Base-by-base conservation (phyloP, 2,888 invertebrate species). In the Therioaphis trifolii region DNA sequence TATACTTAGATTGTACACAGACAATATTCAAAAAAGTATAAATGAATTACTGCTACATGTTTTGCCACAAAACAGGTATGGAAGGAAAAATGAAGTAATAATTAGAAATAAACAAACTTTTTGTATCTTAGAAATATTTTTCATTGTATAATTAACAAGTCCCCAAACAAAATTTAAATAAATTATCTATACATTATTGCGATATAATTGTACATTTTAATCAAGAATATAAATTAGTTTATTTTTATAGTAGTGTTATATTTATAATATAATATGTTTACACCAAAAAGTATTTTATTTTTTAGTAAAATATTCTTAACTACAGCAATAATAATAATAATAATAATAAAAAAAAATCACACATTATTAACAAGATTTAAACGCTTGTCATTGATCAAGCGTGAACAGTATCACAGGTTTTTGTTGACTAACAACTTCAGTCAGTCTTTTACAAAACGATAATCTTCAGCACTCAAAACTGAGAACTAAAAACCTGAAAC, bases 341-440 rank as follows among this genome's bases (percentile, higher is more conserved):
- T n/a, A n/a, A n/a, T n/a, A n/a, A n/a, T 72, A 61, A 76, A 66
- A 69, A 66, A 80, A 71, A 79, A 82, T 72, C 18, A 52, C 74
- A 66, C 82, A 78, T 74, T 40, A 63, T 82, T 74, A 82, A 74
- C 52, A 82, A 82, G 63, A 66, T 40, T 40, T 52, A 82, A 63
- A 72, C 82, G 63, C 72, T 82, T 24, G 35, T 74, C 49, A 49
- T 72, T 58, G 40, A 72, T 72, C 66, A 82, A 74, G 72, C 82
- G 63, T 82, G 74, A 82, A 82, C 43, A 82, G 52, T 82, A 82
- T 82, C 82, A 82, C 82, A 82, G 82, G 82, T 72, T 63, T 52
- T 82, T 72, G 63, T 82, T 82, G 82, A 82, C 82, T 82, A 82
- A 63, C 61, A 82, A 52, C 52, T 66, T 74, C 72, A 82, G 82